These are phyloP conservation scores for Cyprinella venusta DNA, from an alignment of 2,797 vertebrate genomes.

Conservation along the genomic window DNA sequence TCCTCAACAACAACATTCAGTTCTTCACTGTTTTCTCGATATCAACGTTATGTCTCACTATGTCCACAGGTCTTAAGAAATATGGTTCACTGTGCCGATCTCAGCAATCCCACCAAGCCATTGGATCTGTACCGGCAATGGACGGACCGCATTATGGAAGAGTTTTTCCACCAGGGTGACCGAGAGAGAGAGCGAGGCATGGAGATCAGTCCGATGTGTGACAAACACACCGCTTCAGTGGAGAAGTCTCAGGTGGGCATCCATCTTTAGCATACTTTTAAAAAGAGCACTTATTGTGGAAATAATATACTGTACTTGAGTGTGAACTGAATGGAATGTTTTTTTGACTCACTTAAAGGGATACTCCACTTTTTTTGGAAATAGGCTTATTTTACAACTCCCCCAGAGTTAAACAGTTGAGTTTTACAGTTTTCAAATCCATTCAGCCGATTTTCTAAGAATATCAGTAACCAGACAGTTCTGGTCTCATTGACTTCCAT, in stretches of 20 bases:
- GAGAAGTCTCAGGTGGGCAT: constrained; percentile 93
- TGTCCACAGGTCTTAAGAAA: constrained; percentile 90
- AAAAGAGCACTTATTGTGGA: neutral
- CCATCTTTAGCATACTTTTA: neutral
- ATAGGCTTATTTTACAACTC: too few relatives aligned
- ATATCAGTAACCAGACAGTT: too few relatives aligned
- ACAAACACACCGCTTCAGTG: constrained; percentile 97
- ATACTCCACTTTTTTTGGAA: too few relatives aligned
- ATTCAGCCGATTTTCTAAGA: too few relatives aligned
- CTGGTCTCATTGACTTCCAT: too few relatives aligned
- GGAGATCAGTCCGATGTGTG: constrained; percentile 99
- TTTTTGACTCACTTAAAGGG: too few relatives aligned
- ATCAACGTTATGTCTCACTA: neutral
- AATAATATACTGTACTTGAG: neutral
- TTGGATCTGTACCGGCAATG: constrained; percentile 96
- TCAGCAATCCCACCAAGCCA: constrained; percentile 97
- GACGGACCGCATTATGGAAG: constrained; percentile 98
- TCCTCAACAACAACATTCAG: neutral
- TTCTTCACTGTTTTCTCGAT: neutral
- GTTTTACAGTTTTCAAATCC: too few relatives aligned
- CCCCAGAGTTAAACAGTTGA: too few relatives aligned
- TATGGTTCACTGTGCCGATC: constrained; percentile 98
- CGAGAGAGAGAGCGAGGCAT: constrained; percentile 94
- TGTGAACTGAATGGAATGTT: neutral
- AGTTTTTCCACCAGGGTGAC: constrained; percentile 99